Percentiles rank a stretch among this genome's conserved stretches.
phyloP scores from a whole-genome alignment of 2,797 vertebrate genomes.

The Sebastes melanostomus region DNA sequence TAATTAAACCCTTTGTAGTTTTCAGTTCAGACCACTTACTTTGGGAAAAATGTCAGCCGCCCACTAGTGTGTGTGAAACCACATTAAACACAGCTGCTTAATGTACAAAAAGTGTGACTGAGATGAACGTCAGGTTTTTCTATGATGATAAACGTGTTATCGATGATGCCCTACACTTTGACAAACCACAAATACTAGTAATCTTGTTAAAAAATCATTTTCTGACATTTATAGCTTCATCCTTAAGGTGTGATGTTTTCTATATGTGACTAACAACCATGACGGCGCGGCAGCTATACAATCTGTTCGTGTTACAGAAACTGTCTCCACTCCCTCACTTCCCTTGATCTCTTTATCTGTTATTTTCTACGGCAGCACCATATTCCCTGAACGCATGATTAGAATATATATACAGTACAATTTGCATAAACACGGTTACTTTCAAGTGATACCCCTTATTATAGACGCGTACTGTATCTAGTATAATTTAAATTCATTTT shows the following conservation, averaged over 20 bases:
- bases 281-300: conserved; percentile 22
- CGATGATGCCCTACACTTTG: background rate
- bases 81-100: conserved; percentile 56
- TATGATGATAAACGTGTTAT: conserved; percentile 27
- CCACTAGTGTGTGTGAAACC: conserved; percentile 63
- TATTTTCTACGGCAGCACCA: conserved; percentile 28
- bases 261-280: conserved; percentile 24
- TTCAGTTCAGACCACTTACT: conserved; percentile 48
- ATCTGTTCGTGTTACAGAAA: conserved; percentile 11
- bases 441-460: conserved; percentile 27
- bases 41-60: conserved; percentile 63
- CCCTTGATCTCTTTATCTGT: conserved; percentile 51
- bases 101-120: conserved; percentile 58
- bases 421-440: conserved; percentile 56
- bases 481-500: conserved; percentile 10
- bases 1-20: conserved; percentile 71
- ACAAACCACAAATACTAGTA: conserved; percentile 28
- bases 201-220: conserved; percentile 28
- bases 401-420: conserved; percentile 37
- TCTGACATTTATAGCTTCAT: background rate
- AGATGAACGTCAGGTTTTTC: conserved; percentile 48
- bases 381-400: conserved; percentile 58
- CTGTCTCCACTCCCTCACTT: conserved; percentile 10
- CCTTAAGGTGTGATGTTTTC: conserved; percentile 7
- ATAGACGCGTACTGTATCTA: conserved; percentile 22